Evolutionary conservation across 2,888 invertebrate species (phyloP).

Genomic region (Sclerodermus sp.): DNA sequence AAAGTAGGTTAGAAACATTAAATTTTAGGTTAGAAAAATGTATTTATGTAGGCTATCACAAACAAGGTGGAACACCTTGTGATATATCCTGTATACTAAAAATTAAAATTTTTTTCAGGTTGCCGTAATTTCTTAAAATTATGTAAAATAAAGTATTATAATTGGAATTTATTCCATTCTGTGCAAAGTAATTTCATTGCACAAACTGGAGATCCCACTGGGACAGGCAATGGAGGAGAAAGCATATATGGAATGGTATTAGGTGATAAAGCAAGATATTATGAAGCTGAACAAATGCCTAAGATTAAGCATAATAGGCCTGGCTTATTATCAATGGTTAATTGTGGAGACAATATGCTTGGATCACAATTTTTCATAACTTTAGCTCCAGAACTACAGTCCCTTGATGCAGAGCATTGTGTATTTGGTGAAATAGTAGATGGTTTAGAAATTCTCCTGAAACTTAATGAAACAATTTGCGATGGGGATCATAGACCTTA

Average conservation of each 20-base stretch:
- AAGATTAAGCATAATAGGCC: slow-evolving; percentile 85
- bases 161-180: slow-evolving; percentile 90
- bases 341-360: slow-evolving; percentile 86
- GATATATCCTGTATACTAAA: no score
- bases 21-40: slow-evolving; percentile 1
- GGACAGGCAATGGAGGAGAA: slow-evolving; percentile 87
- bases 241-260: slow-evolving; percentile 86
- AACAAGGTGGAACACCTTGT: no score
- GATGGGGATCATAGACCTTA: slow-evolving; percentile 89
- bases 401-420: slow-evolving; percentile 88
- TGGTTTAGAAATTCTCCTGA: slow-evolving; percentile 83
- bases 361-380: slow-evolving; percentile 97
- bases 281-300: slow-evolving; percentile 88
- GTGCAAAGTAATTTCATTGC: slow-evolving; percentile 94
- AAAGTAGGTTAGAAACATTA: neutral
- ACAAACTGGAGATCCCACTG: slow-evolving; percentile 96
- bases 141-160: slow-evolving; percentile 98
- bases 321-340: slow-evolving; percentile 92
- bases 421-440: slow-evolving; percentile 96
- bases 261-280: slow-evolving; percentile 84
- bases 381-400: slow-evolving; percentile 81
- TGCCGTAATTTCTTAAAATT: slow-evolving; percentile 94
- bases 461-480: slow-evolving; percentile 91
- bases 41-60: no score
- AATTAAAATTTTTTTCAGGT: slow-evolving; percentile 58